Conservation (phyloP, 2,888 invertebrate genomes). For the Eupithecia vulgata region DNA sequence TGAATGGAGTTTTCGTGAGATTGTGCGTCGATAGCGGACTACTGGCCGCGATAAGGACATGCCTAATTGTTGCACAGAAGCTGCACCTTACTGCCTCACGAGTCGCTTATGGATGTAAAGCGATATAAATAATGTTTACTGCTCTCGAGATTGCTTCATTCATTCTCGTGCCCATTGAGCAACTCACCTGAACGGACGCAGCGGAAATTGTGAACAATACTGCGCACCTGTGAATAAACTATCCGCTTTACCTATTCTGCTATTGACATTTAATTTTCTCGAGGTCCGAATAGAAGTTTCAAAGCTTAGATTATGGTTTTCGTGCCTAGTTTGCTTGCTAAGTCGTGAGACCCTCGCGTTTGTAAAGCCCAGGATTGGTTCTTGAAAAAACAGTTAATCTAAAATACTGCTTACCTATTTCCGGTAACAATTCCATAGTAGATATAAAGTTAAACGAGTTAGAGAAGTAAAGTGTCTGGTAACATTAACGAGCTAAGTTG, state of each 20-base stretch:
- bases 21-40: conserved; percentile 73
- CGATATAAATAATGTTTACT: conserved; percentile 73
- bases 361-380: conserved; percentile 6
- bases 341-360: conserved; percentile 9
- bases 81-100: conserved; percentile 66
- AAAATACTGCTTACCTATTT: conserved; percentile 12
- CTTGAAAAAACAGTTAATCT: conserved; percentile 8
- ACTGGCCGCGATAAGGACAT: conserved; percentile 70
- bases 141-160: conserved; percentile 77
- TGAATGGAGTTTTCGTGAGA: conserved; percentile 81
- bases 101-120: conserved; percentile 75
- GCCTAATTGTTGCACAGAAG: conserved; percentile 81
- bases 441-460: conserved; percentile 1
- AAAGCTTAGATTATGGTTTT: conserved; percentile 32
- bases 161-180: conserved; percentile 74
- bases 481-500: conserved; percentile 17
- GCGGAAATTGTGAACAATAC: conserved; percentile 69
- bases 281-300: conserved; percentile 35
- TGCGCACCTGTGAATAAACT: conserved; percentile 64
- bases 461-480: conserved; percentile 11
- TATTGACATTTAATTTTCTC: conserved; percentile 67
- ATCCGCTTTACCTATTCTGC: conserved; percentile 54
- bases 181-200: conserved; percentile 59
- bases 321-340: conserved; percentile 12
- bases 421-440: conserved; percentile 6